Percentiles rank a stretch among this genome's conserved stretches.
phyloP scores from a whole-genome alignment of 2,113 vertebrate genomes.

The Xenopus borealis region DNA sequence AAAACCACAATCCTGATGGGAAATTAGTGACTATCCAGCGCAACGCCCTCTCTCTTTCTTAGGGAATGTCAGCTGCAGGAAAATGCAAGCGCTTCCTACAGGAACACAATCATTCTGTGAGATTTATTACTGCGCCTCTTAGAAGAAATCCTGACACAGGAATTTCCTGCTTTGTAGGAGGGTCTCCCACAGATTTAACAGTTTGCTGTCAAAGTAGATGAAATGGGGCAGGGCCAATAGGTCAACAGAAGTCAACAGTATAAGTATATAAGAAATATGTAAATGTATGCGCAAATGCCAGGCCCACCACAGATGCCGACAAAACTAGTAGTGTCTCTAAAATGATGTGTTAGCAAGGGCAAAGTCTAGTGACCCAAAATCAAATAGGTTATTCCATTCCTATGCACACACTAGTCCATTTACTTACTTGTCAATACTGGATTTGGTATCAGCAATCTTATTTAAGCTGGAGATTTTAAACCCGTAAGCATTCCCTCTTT shows the following conservation, averaged over 20 bases:
- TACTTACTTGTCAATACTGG: slow-evolving; percentile 97
- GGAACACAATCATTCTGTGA: neutral
- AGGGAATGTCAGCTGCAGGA: neutral
- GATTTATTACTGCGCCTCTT: neutral
- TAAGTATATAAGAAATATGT: too few species aligned
- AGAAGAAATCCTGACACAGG: neutral
- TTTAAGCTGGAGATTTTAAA: slow-evolving; percentile 97
- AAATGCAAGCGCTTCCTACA: slow-evolving; percentile 1
- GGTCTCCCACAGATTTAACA: too few species aligned
- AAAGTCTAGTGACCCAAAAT: too few species aligned
- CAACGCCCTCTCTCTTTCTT: neutral
- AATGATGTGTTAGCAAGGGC: too few species aligned
- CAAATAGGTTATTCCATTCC: too few species aligned
- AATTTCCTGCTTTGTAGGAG: slow-evolving; percentile 7
- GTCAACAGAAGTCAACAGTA: too few species aligned
- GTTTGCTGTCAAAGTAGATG: too few species aligned
- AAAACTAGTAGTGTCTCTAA: too few species aligned
- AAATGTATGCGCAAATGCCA: too few species aligned
- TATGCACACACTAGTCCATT: too few species aligned
- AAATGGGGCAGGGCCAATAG: too few species aligned
- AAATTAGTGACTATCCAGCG: slow-evolving; percentile 18
- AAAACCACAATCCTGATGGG: slow-evolving; percentile 19
- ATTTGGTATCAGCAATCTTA: slow-evolving; percentile 97
- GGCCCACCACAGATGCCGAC: too few species aligned
- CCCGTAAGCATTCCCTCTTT: slow-evolving; percentile 93